These are phyloP conservation scores for Megamerina dolium DNA, from an alignment of 2,888 invertebrate species.

Conservation along the genomic window DNA sequence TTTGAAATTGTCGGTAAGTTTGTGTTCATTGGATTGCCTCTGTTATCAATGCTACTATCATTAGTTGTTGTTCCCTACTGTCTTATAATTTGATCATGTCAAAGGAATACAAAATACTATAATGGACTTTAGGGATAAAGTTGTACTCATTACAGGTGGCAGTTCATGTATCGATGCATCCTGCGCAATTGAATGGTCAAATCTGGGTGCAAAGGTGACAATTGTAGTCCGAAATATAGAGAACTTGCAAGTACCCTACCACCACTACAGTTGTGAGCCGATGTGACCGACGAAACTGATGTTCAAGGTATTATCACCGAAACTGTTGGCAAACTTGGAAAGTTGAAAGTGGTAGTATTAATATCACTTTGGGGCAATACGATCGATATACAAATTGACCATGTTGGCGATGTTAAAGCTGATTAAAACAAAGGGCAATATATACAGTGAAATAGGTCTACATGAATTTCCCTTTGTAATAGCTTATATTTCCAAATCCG, in stretches of 20 bases:
- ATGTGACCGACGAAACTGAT: constrained; percentile 56
- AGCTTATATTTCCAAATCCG: constrained; percentile 87
- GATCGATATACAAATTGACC: constrained; percentile 73
- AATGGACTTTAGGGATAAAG: constrained; percentile 53
- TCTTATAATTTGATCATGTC: no score
- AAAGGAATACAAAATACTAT: no score
- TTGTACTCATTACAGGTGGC: constrained; percentile 62
- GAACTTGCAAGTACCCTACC: constrained; percentile 62
- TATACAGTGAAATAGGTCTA: constrained; percentile 85
- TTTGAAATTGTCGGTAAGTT: neutral
- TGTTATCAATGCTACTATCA: no score
- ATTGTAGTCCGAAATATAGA: constrained; percentile 63
- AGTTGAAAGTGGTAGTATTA: constrained; percentile 71
- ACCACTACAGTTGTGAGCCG: no score
- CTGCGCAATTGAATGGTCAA: constrained; percentile 61
- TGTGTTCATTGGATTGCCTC: no score
- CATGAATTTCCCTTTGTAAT: constrained; percentile 80
- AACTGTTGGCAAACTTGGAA: constrained; percentile 67
- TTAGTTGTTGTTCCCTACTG: no score
- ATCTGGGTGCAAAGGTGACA: constrained; percentile 58
- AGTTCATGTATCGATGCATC: constrained; percentile 70
- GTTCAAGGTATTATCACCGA: constrained; percentile 64
- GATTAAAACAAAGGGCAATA: constrained; percentile 69
- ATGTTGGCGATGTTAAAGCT: constrained; percentile 74
- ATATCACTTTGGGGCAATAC: no score